Base-by-base conservation (phyloP, 2,113 vertebrate genomes). In the Trochalopteron elliotii region DNA sequence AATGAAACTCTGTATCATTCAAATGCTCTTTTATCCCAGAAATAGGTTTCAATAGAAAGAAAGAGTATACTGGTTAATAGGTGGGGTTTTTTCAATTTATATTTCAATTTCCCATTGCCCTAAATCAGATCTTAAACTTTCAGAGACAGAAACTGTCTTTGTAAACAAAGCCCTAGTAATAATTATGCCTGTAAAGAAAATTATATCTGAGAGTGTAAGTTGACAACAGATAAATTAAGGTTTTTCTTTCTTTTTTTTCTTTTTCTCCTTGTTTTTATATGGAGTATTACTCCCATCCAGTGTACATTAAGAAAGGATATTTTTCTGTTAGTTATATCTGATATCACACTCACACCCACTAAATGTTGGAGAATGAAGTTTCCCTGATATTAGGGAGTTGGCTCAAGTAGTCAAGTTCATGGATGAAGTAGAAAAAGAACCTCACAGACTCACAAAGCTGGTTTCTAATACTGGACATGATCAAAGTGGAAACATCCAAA, bases 331-430 rank as follows among this genome's bases (percentile, higher is more conserved):
- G 4, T 50, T 79, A 6, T 44, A 33, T 18, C 8, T 56, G 40
- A 2, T 71, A 20, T 72, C 27, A 25, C 0, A 0, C 42, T 23
- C 3, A 1, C 11, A 47, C 55, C 14, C 22, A 60, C 9, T 52
- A 44, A 47, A 64, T 9, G 15, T 20, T 33, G 14, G 59, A 47
- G 12, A 35, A 44, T 44, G 49, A 59, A 7, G 2, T 42, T 76
- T 9, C 15, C 7, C 16, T 28, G 12, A 5, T 13, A 47, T 21
- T 14, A 90, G 10, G 31, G 9, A 53, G 8, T 12, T 70, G 28
- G 27, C 19, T 81, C 11, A 23, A 1, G 2, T 19, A n/a, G 23
- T n/a, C 35, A 37, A 6, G 3, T 18, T 64, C 5, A 11, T 4
- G 11, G 57, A 72, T 65, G 22, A 63, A 52, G 5, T 9, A 77